phyloP scores from a whole-genome alignment of 1,140 invertebrate genomes.

The Geopemphigus sp. region DNA sequence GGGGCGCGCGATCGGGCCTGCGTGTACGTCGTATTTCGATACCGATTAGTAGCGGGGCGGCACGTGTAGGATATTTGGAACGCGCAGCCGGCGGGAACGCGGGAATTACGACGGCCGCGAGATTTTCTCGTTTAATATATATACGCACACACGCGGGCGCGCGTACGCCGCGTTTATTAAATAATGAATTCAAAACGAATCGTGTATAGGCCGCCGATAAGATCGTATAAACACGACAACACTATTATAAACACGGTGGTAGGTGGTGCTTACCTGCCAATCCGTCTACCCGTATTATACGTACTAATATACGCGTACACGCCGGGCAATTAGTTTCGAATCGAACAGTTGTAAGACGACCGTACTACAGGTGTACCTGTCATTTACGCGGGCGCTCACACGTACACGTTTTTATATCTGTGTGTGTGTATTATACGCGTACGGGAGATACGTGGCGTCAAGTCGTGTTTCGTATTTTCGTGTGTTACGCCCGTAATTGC shows the following conservation, averaged over 20 bases:
- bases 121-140: too few relatives aligned
- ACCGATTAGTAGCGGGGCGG: too few relatives aligned
- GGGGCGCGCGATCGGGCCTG: too few relatives aligned
- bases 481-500: too few relatives aligned
- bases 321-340: slow-evolving; percentile 23
- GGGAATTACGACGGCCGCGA: too few relatives aligned
- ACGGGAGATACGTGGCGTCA: not conserved
- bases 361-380: slow-evolving; percentile 2
- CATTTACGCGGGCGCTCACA: not conserved
- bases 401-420: too few relatives aligned
- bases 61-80: too few relatives aligned
- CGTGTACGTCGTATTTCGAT: too few relatives aligned
- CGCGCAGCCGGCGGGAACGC: too few relatives aligned
- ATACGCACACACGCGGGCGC: not conserved
- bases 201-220: not conserved
- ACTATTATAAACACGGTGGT: not conserved
- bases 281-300: too few relatives aligned
- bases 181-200: not conserved
- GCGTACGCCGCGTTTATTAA: not conserved
- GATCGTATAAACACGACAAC: slow-evolving; percentile 4
- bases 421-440: not conserved
- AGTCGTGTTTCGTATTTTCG: too few relatives aligned
- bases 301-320: not conserved
- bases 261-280: not conserved
- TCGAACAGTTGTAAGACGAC: slow-evolving; percentile 21